These are phyloP conservation scores for Saccostrea glomerata DNA, from an alignment of 1,140 invertebrate species.

Conservation along the genomic window DNA sequence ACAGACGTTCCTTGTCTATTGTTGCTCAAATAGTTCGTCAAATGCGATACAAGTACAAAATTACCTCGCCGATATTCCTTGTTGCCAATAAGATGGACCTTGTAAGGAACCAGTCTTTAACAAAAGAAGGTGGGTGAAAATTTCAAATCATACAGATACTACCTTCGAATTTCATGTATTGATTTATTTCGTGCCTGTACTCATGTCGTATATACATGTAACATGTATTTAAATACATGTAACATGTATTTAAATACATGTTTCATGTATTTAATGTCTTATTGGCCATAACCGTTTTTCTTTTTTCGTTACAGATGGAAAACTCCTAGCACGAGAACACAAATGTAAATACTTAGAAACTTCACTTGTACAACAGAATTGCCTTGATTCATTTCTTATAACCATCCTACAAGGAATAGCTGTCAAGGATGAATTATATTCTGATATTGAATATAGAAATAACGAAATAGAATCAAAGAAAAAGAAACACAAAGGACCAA, in stretches of 20 bases:
- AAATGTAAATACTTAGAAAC: background rate
- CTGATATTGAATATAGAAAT: background rate
- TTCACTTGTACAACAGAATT: background rate
- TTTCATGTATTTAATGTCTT: background rate
- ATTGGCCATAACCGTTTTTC: background rate
- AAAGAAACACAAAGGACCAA: background rate
- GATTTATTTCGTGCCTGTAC: no score
- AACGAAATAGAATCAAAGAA: background rate
- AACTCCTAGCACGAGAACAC: background rate
- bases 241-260: no score
- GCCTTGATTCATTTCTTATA: background rate
- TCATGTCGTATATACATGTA: no score
- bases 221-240: no score
- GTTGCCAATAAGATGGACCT: conserved; percentile 9
- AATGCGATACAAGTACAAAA: background rate
- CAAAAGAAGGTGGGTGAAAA: background rate
- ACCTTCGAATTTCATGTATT: no score
- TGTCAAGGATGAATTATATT: background rate
- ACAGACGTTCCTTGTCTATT: background rate
- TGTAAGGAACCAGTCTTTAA: background rate
- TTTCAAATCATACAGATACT: no score
- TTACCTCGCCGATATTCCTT: background rate
- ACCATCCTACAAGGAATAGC: background rate
- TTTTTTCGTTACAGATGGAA: background rate
- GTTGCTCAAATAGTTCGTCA: background rate